Base-by-base conservation (phyloP, 2,888 invertebrate genomes). In the Tinea pellionella region DNA sequence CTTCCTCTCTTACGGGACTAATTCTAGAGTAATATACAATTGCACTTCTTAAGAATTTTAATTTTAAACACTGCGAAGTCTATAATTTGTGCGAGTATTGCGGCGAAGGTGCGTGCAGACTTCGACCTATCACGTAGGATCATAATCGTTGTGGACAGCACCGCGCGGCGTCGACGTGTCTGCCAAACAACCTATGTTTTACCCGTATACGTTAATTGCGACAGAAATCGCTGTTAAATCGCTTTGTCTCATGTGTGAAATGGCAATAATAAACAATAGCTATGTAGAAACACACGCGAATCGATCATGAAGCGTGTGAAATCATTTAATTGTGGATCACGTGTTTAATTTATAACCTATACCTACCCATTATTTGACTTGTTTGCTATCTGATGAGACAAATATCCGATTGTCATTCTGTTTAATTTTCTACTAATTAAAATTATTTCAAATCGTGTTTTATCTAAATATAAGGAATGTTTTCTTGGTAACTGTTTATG, bases 61-160 rank as follows among this genome's bases (percentile, higher is more conserved):
- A 53, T 53, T 53, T 53, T 24, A 53, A 47, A 47, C 16, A 47
- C 47, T 41, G 13, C 15, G 1, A 24, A 53, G 24, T 18, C 24
- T 53, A 53, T 53, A 53, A 53, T 53, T 53, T 53, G n/a, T 18
- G 24, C 13, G 13, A 16, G 11, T 3, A 51, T 16, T 51, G 15
- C 53, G 53, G 47, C 53, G 4, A 24, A 24, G 24, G 53, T 18
- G 18, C 19, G 19, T 30, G 15, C 15, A 13, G n/a, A 60, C 51
- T 59, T 47, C 69, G 71, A 74, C 74, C 71, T 74, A 74, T 74
- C 75, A 74, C 74, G 74, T 74, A 69, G 61, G 30, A 59, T 32
- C 53, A 61, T 61, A 61, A 61, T 61, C 55, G 59, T 59, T 59
- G 37, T 43, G 30, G 53, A 30, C 57, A 57, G 57, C 30, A n/a